Base-by-base conservation (phyloP, 2,113 vertebrate genomes). In the Poicephalus meyeri region DNA sequence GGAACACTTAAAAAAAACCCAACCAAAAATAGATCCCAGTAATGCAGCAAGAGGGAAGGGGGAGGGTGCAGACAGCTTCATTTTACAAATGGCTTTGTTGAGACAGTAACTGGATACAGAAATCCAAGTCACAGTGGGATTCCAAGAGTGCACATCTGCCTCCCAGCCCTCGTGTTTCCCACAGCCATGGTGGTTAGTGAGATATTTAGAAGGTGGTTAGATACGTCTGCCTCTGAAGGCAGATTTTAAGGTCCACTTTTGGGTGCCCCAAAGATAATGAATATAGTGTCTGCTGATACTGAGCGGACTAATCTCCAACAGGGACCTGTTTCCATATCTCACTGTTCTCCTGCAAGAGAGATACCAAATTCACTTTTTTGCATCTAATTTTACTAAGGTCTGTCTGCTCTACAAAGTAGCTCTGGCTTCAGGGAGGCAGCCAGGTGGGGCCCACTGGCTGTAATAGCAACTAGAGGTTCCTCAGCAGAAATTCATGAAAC, bases 81-180 rank as follows among this genome's bases (percentile, higher is more conserved):
- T 93, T 97, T 95, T 96, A 91, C 86, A 93, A 87, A 94, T 58
- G 80, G 92, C 92, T 94, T 96, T 96, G 92, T 94, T 94, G 95
- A 96, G 90, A 87, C 76, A 91, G 95, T 93, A 97, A 97, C 86
- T 96, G 93, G 94, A 96, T 96, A 81, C 89, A 93, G 95, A 95
- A 96, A 91, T 84, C 78, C 83, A 81, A 84, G 83, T 56, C 90
- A 58, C 95, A 95, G 83, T 77, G 83, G 91, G 88, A 85, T 92
- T 96, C 83, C n/a, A 14, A 71, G 86, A 73, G 77, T 46, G 65
- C 93, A 95, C 95, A 94, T 97, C 96, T 97, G 96, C 93, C 73
- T 96, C 29, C 49, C 94, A 95, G 90, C 56, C 47, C 74, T 76
- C 2, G 5, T 58, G 80, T 64, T 97, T 83, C 91, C 72, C 91